Percentiles rank a stretch among this genome's conserved stretches.
These are phyloP conservation scores for Andrena cerasifolii DNA, from an alignment of 1,140 invertebrate species.

Conservation along the genomic window DNA sequence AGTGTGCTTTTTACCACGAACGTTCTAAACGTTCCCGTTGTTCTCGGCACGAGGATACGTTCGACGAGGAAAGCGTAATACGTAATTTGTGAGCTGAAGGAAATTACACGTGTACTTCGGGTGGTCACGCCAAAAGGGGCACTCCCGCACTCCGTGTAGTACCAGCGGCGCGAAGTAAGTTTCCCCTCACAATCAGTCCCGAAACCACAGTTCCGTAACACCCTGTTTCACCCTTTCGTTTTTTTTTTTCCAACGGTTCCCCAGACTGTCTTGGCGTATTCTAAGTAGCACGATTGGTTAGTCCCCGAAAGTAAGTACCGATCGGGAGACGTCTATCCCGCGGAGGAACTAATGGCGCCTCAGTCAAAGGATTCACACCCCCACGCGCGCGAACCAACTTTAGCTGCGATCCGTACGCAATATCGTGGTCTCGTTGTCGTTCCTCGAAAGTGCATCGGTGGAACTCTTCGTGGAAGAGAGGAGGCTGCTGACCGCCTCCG, in stretches of 20 bases:
- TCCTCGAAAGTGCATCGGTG: background rate
- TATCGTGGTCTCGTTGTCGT: slow-evolving; percentile 6
- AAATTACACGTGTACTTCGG: no score
- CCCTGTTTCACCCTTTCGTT: background rate
- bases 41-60: background rate
- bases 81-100: no score
- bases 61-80: background rate
- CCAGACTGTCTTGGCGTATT: background rate
- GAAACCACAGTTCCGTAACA: no score
- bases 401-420: slow-evolving; percentile 4
- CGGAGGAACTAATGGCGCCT: background rate
- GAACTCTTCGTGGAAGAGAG: slow-evolving; percentile 46
- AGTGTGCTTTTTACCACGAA: no score
- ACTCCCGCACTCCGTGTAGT: no score
- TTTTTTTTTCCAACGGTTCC: no score
- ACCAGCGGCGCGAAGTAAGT: no score
- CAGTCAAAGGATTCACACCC: background rate
- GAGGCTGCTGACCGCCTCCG: slow-evolving; percentile 56
- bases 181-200: no score
- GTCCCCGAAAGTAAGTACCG: slow-evolving; percentile 22
- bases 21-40: no score
- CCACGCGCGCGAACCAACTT: background rate
- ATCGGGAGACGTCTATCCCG: background rate
- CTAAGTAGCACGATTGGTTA: background rate
- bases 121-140: no score